Evolutionary conservation across 2,797 vertebrate species (phyloP), one percentile per base, ranked within the genome.

Genomic region (Coregonus suidteri): DNA sequence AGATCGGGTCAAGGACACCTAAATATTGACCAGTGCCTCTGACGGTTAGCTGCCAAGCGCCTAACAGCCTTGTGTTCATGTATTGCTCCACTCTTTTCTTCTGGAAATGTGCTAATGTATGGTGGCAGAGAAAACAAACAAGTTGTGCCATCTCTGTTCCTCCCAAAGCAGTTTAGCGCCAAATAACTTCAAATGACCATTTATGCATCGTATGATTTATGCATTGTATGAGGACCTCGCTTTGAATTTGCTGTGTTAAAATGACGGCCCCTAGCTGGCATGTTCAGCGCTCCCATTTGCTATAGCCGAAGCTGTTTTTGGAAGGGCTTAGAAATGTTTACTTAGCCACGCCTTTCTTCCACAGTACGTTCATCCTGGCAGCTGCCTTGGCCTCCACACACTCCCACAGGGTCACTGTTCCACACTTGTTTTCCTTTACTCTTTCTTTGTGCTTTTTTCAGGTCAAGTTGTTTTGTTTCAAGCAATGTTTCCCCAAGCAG

Each of bases 311-410:
- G 53, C 71, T 79, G 77, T 77, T 80, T 81, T 81, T 75, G 79
- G 75, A 83, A 79, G 70, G 64, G 79, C 80, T 84, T 76, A 69
- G 78, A 78, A 71, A 77, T 83, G 81, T 87, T 86, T 81, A 82
- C 79, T 78, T 72, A 80, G 75, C 83, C 82, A 84, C 79, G 73
- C 80, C 85, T 81, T 76, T 74, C 79, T 81, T 54, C 68, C 81
- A 71, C 81, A 6, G 67, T 37, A 68, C 51, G 81, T 73, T 81
- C 73, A 51, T 86, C 81, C 77, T 52, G 81, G 70, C 83, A 77
- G 84, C 80, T 83, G 83, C 76, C 77, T 66, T 71, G 69, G 76
- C 37, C 56, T 74, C 53, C 16, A 34, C 75, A 56, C 31, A 56
- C 66, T 20, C 66, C 70, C 78, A 81, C n/a, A n/a, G 41, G 80